These are phyloP conservation scores for Empidonax alnorum DNA, from an alignment of 2,113 vertebrate species.

Conservation along the genomic window DNA sequence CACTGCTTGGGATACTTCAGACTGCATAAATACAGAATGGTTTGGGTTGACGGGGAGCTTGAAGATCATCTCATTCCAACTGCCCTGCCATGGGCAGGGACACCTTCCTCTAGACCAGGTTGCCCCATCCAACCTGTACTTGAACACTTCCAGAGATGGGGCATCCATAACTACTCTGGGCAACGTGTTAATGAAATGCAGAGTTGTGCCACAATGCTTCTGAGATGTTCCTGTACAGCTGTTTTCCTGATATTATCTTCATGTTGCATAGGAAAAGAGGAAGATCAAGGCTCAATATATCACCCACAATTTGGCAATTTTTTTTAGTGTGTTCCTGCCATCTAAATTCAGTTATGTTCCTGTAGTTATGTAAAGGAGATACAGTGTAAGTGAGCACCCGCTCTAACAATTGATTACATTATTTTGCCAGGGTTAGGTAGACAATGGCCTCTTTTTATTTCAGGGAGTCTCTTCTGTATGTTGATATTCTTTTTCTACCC, in stretches of 20 bases:
- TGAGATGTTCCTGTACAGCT: not conserved
- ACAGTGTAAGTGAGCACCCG: not conserved
- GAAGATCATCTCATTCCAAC: too few relatives aligned
- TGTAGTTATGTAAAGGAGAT: not conserved
- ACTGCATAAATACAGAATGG: not conserved
- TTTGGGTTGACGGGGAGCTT: not conserved
- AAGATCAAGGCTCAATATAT: not conserved
- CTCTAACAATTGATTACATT: not conserved
- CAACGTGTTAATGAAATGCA: not conserved
- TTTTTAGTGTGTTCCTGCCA: not conserved
- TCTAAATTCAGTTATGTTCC: not conserved
- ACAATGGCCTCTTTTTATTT: not conserved
- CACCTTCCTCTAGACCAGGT: not conserved
- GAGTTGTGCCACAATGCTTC: not conserved
- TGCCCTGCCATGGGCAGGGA: not conserved
- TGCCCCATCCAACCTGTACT: not conserved
- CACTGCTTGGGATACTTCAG: not conserved
- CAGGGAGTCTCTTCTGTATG: not conserved
- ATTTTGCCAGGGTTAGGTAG: not conserved
- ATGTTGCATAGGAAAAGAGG: not conserved
- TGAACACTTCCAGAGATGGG: not conserved
- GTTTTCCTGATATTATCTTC: not conserved
- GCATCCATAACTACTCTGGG: not conserved
- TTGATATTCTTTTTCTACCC: not conserved
- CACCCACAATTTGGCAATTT: accelerated